Evolutionary conservation across 2,888 invertebrate genomes (phyloP).

Genomic region (Aphidoletes aphidimyza): DNA sequence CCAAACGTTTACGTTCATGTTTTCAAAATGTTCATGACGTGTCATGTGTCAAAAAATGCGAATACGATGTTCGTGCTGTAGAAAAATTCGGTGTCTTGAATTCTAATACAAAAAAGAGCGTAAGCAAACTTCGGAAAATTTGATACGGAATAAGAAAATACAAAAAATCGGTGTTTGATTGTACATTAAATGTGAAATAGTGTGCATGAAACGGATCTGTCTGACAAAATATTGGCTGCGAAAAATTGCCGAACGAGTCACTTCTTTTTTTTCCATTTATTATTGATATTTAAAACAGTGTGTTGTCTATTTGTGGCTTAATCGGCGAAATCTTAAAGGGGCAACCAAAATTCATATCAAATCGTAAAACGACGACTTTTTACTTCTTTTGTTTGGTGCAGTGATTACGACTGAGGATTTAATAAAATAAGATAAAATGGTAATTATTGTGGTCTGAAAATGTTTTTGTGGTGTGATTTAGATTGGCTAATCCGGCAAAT

Average conservation of each 20-base stretch:
- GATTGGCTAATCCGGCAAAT: not conserved
- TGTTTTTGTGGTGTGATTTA: not conserved
- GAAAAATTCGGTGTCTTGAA: slow-evolving; percentile 5
- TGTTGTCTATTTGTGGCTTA: not conserved
- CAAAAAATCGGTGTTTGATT: not conserved
- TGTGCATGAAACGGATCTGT: not conserved
- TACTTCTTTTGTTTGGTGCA: no score
- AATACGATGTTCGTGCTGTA: slow-evolving; percentile 4
- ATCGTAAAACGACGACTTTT: not conserved
- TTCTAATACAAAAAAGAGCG: not conserved
- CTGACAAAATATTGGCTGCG: not conserved
- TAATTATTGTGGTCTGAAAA: not conserved
- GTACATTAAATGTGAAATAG: not conserved
- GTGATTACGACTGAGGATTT: not conserved
- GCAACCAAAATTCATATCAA: not conserved
- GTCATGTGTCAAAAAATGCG: slow-evolving; percentile 43
- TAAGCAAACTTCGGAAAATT: not conserved
- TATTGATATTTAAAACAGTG: no score
- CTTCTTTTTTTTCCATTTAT: not conserved
- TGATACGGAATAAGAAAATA: no score
- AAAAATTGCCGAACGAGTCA: not conserved
- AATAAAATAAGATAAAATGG: slow-evolving; percentile 12
- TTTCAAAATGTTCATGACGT: slow-evolving; percentile 53
- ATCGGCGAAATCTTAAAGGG: not conserved
- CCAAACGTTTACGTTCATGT: slow-evolving; percentile 54